phyloP scores from a whole-genome alignment of 2,113 vertebrate species.

The Zeus faber region DNA sequence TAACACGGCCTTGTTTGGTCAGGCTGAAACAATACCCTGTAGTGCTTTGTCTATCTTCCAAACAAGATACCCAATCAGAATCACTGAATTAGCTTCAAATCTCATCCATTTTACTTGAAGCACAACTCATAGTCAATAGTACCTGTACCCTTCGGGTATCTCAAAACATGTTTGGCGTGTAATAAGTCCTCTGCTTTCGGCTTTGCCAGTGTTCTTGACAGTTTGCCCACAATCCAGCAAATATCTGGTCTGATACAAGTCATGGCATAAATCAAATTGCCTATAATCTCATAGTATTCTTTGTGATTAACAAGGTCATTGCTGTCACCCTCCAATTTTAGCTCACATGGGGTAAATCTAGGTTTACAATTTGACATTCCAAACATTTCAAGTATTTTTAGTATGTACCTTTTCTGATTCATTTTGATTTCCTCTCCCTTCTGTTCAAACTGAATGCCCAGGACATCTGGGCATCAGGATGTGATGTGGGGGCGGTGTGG shows the following conservation, averaged over 20 bases:
- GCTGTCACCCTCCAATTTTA: slow-evolving; percentile 9
- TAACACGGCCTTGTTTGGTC: slow-evolving; percentile 5
- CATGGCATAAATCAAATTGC: slow-evolving; percentile 22
- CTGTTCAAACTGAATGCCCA: slow-evolving; percentile 36
- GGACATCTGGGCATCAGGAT: slow-evolving; percentile 16
- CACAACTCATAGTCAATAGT: slow-evolving; percentile 19
- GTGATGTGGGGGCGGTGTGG: no score
- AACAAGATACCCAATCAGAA: slow-evolving; percentile 19
- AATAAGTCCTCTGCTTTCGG: slow-evolving; percentile 12
- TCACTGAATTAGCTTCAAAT: slow-evolving; percentile 22
- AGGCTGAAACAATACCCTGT: slow-evolving; percentile 31
- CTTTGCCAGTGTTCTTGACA: slow-evolving; percentile 15
- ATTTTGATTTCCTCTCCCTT: slow-evolving; percentile 19
- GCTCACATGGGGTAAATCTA: slow-evolving; percentile 28
- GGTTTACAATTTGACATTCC: slow-evolving; percentile 32
- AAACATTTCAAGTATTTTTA: slow-evolving; percentile 17
- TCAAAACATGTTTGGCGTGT: slow-evolving; percentile 19
- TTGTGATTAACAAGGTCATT: slow-evolving; percentile 5
- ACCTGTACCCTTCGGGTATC: slow-evolving; percentile 8
- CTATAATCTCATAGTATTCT: slow-evolving; percentile 13
- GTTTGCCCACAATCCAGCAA: slow-evolving; percentile 23
- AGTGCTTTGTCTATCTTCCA: slow-evolving; percentile 16
- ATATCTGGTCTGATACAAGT: slow-evolving; percentile 31
- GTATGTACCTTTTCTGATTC: slow-evolving; percentile 20
- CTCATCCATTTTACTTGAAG: slow-evolving; percentile 19